A percentile compares a stretch with the other conserved stretches of the same genome.
These are phyloP conservation scores for Lycaon pictus DNA, from an alignment of 2,113 vertebrate genomes.

Conservation along the genomic window DNA sequence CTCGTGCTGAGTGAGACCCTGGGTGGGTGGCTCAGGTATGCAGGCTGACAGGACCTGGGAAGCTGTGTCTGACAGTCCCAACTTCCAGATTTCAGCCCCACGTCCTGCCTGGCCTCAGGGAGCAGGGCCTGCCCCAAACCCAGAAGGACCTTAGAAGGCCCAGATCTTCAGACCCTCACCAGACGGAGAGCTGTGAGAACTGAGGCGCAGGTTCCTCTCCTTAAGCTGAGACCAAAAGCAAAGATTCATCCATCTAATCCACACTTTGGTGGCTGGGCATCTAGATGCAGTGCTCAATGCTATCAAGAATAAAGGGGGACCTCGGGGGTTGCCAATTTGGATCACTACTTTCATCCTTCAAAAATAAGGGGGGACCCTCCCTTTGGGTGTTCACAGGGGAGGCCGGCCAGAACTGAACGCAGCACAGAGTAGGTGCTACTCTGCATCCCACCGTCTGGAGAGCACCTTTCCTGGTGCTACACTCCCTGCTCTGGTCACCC, in stretches of 20 bases:
- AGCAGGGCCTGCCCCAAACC: not conserved
- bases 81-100: not conserved
- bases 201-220: not conserved
- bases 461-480: not conserved
- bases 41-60: not conserved
- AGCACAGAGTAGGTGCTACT: not conserved
- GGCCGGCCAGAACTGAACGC: too few relatives aligned
- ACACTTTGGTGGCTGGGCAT: not conserved
- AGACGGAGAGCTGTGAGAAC: not conserved
- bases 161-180: not conserved
- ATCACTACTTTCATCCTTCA: not conserved
- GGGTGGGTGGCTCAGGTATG: not conserved
- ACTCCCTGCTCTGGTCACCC: not conserved
- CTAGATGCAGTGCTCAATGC: not conserved
- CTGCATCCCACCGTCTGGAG: not conserved
- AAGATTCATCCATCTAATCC: not conserved
- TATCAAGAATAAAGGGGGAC: not conserved
- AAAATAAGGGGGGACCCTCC: not conserved
- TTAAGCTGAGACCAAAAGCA: not conserved
- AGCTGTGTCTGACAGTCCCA: too few relatives aligned
- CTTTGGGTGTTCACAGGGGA: not conserved
- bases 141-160: not conserved
- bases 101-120: accelerated
- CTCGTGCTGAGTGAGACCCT: not conserved
- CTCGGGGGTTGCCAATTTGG: not conserved